Evolutionary conservation across 2,888 invertebrate genomes (phyloP), one percentile per base, ranked within the genome.

Genomic region (Epsilonema sp.): DNA sequence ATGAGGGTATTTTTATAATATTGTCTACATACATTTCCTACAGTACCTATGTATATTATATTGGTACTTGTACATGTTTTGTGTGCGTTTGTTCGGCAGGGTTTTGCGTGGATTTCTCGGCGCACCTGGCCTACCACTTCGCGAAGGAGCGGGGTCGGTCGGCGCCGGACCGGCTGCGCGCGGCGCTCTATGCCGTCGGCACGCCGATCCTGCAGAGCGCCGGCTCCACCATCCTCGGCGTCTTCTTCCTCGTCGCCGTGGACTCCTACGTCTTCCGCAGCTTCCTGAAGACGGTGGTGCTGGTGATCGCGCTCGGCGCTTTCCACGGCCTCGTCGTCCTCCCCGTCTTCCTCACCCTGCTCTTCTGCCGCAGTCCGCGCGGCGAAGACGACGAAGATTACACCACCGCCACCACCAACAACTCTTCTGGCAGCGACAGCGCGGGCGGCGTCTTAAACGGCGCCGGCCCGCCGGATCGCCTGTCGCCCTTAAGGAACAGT

Each of bases 211-310:
- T 87, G 22, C 89, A 89, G 70, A 87, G 87, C 25, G 82, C 86
- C 0, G 74, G 80, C 24, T 86, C 86, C 49, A 90, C 89, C 0
- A 83, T 90, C 45, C 70, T 90, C 1, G 89, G 89, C 47, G 79
- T 87, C 21, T 72, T 82, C 1, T 86, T 87, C 0, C 68, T 90
- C 16, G 73, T 85, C 3, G 71, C 87, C 26, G 86, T 89, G 0
- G 82, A 85, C 56, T 87, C 85, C 55, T 90, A 90, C 65, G 83
- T 89, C 45, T 89, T 87, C 67, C 31, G 49, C 19, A 46, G 86
- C 1, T 89, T 87, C 74, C 86, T 87, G 70, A 87, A 87, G 71
- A 87, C 87, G 78, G 85, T 89, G 22, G 84, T 89, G 65, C 74
- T 90, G 60, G 89, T 90, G 0, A 84, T 90, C 54, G 79, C 85